Conservation (phyloP, 2,113 vertebrate genomes). For the Nesogale talazaci region DNA sequence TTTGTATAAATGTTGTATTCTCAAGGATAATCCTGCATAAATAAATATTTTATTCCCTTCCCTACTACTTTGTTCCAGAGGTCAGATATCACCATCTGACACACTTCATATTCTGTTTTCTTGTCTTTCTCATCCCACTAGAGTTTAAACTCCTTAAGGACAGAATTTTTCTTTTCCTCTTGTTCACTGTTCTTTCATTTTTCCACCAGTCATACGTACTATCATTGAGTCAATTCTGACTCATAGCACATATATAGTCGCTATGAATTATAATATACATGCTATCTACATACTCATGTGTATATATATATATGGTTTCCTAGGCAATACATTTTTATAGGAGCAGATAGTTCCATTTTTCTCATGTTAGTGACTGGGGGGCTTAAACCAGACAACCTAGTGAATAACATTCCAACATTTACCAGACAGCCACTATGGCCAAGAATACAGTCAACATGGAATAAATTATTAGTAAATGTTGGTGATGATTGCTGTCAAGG, state of each 20-base stretch:
- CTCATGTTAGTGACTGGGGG: too few relatives aligned
- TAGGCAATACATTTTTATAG: too few relatives aligned
- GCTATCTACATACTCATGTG: too few relatives aligned
- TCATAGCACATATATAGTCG: too few relatives aligned
- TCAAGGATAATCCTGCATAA: background rate
- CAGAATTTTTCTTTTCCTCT: background rate
- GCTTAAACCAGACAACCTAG: too few relatives aligned
- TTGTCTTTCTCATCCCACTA: background rate
- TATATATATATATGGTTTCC: too few relatives aligned
- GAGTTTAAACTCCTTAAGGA: background rate
- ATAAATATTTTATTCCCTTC: background rate
- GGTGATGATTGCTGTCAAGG: background rate
- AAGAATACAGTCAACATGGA: background rate
- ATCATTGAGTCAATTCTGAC: too few relatives aligned
- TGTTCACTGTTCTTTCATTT: background rate
- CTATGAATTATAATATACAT: too few relatives aligned
- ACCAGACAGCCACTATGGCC: too few relatives aligned
- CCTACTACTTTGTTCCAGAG: background rate
- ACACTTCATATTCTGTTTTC: background rate
- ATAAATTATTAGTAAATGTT: slow-evolving; percentile 3
- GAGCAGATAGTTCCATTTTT: too few relatives aligned
- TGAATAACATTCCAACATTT: too few relatives aligned
- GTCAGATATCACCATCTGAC: background rate
- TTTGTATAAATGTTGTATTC: background rate
- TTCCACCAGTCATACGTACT: background rate